Conservation (phyloP, 2,113 vertebrate species). For the Xenus cinereus region DNA sequence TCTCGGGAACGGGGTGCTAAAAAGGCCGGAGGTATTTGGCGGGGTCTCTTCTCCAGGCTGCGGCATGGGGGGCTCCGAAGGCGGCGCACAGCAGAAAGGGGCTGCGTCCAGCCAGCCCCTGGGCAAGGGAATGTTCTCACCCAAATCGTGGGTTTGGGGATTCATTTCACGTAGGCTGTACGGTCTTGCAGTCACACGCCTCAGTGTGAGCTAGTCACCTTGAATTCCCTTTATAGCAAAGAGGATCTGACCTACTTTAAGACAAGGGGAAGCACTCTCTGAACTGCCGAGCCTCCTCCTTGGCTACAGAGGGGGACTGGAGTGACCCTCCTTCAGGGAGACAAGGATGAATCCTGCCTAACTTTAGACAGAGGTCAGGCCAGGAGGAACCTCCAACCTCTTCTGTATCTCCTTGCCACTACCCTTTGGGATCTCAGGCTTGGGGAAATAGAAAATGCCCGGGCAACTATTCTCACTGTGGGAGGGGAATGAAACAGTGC, state of each 20-base stretch:
- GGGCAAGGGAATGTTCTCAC: neutral
- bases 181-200: neutral
- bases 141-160: rapidly evolving
- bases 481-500: neutral
- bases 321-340: neutral
- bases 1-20: neutral
- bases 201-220: neutral
- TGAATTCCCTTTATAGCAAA: neutral
- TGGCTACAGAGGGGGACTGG: neutral
- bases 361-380: neutral
- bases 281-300: neutral
- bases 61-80: neutral
- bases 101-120: neutral
- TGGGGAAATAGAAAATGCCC: neutral
- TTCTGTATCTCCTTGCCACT: neutral
- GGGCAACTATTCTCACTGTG: neutral
- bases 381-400: neutral
- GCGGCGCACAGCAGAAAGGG: neutral
- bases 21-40: neutral
- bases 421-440: neutral
- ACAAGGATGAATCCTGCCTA: neutral
- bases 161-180: neutral
- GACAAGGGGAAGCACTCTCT: neutral
- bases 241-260: neutral
- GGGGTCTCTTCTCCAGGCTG: neutral